phyloP scores from a whole-genome alignment of 2,113 vertebrate genomes.

The Diphyllodes magnificus region DNA sequence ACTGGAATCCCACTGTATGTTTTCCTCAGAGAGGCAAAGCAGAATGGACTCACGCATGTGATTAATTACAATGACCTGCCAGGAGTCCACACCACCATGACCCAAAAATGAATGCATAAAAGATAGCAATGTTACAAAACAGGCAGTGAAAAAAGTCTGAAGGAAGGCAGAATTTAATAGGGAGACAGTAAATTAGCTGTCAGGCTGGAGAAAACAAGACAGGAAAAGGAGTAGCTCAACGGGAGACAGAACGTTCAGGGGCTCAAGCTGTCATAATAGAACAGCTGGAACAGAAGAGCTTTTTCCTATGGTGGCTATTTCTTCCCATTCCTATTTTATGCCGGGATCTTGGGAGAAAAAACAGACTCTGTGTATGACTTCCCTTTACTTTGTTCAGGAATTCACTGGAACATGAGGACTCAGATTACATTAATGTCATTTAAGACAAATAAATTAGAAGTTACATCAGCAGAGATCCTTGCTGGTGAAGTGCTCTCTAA shows the following conservation, averaged over 20 bases:
- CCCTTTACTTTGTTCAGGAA: background rate
- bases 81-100: slow-evolving; percentile 56
- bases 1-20: slow-evolving; percentile 77
- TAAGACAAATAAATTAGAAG: background rate
- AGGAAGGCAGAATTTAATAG: slow-evolving; percentile 74
- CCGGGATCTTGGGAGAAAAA: background rate
- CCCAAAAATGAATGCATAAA: slow-evolving; percentile 66
- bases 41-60: slow-evolving; percentile 66
- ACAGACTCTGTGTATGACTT: background rate
- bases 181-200: slow-evolving; percentile 76
- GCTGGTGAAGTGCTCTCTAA: background rate
- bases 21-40: slow-evolving; percentile 65
- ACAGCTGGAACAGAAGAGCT: background rate
- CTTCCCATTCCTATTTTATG: background rate
- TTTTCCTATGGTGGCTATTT: background rate
- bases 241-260: slow-evolving; percentile 73
- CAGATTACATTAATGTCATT: background rate
- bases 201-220: slow-evolving; percentile 75
- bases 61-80: slow-evolving; percentile 77
- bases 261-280: slow-evolving; percentile 74
- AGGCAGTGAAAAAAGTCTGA: slow-evolving; percentile 72
- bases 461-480: background rate
- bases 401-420: background rate
- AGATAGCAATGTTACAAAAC: slow-evolving; percentile 69
- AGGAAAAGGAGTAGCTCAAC: slow-evolving; percentile 77